Evolutionary conservation across 2,888 invertebrate genomes (phyloP).

Genomic region (Sphinx pinastri): DNA sequence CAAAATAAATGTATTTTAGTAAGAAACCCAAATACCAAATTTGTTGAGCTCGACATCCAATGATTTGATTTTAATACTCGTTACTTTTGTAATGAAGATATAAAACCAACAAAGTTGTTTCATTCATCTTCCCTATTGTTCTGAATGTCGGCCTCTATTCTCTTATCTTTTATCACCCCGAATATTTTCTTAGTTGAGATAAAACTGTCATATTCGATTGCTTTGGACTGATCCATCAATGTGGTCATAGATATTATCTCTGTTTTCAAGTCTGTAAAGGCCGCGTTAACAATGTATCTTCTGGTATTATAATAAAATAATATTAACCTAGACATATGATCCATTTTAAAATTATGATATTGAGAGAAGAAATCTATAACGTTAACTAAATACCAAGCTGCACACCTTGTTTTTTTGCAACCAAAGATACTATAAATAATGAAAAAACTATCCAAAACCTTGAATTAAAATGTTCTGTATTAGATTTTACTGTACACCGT

Average conservation of each 20-base stretch:
- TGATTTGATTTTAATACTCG: neutral
- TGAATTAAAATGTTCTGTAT: no score
- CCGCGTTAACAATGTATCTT: neutral
- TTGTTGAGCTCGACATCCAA: no score
- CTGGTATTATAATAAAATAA: neutral
- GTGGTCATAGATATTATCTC: conserved; percentile 1
- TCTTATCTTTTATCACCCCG: conserved; percentile 2
- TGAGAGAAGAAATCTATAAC: no score
- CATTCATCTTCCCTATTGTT: neutral
- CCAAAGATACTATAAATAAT: no score
- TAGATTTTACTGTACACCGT: no score
- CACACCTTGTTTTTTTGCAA: no score
- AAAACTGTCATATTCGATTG: conserved; percentile 2
- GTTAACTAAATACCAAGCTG: no score
- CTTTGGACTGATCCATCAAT: neutral
- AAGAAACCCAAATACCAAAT: no score
- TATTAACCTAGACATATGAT: no score
- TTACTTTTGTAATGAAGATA: neutral
- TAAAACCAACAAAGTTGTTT: neutral
- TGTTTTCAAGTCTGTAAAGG: neutral
- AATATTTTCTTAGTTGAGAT: neutral
- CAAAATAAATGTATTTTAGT: no score
- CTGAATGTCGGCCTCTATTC: neutral
- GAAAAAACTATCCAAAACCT: no score
- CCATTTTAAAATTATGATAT: no score